Base-by-base conservation (phyloP, 2,797 vertebrate genomes). In the Agapornis canus region DNA sequence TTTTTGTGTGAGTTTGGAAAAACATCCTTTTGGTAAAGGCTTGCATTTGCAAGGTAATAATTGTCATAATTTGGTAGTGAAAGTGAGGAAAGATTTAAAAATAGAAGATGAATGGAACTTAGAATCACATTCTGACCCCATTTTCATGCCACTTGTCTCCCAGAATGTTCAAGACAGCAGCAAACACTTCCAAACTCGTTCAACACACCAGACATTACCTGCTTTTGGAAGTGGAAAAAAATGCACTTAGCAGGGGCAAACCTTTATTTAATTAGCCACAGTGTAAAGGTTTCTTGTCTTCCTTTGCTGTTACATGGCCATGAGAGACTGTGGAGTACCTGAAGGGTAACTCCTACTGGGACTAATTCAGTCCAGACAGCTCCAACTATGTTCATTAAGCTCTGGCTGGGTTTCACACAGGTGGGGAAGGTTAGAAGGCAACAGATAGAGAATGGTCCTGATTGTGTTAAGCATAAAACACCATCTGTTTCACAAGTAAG, bases 331-430 rank as follows among this genome's bases (percentile, higher is more conserved):
- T 68, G 78, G 95, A 97, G 98, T 98, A 99, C 99, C 98, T 99
- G 98, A 98, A 98, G 98, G 98, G 98, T 96, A 86, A 93, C 98
- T 98, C 98, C 98, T 98, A 99, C 98, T 99, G 98, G 98, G 98
- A 98, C 97, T 99, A 98, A 99, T 99, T 99, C 98, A 98, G 98
- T 98, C 98, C 98, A 99, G 98, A 98, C 98, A 98, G 98, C 98
- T 98, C 98, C 98, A 98, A 98, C 98, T 98, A 98, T 99, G 99
- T 99, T 99, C 99, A 99, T 99, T 99, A 99, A 98, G 97, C 98
- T 87, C 98, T 98, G 98, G 98, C 99, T 99, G 98, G 98, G 97
- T 98, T 98, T 98, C 97, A 97, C 98, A 98, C 99, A 99, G 98
- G 98, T 99, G 98, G 98, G 97, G 98, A 98, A 98, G 98, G 98